phyloP scores from a whole-genome alignment of 2,113 vertebrate genomes.

The Rissa tridactyla region DNA sequence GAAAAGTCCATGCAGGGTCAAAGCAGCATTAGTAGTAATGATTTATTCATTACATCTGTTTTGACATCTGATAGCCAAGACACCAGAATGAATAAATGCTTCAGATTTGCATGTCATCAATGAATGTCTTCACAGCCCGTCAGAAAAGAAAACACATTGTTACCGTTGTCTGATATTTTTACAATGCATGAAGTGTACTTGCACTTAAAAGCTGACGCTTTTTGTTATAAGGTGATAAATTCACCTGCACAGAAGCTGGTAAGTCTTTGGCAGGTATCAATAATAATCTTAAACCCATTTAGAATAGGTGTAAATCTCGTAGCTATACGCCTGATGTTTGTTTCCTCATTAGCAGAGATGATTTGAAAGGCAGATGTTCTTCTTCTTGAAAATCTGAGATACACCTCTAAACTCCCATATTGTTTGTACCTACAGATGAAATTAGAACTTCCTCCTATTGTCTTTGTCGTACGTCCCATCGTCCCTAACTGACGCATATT shows the following conservation, averaged over 20 bases:
- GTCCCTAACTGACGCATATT: conserved; percentile 75
- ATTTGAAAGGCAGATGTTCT: conserved; percentile 75
- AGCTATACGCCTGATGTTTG: background rate
- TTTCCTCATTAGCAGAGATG: conserved; percentile 31
- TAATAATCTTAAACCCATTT: background rate
- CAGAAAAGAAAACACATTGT: background rate
- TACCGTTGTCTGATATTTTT: rapidly evolving
- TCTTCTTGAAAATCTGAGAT: conserved; percentile 38
- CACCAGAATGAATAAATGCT: background rate
- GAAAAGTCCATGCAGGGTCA: background rate
- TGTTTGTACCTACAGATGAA: conserved; percentile 79
- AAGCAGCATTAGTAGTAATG: background rate
- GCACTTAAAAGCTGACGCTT: background rate
- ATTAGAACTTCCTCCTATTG: conserved; percentile 81
- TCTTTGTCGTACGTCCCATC: conserved; percentile 58
- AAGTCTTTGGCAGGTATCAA: background rate
- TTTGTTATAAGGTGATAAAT: background rate
- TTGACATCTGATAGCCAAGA: background rate
- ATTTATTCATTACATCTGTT: background rate
- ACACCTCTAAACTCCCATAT: conserved; percentile 52
- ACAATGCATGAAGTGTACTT: rapidly evolving
- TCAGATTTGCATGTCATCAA: background rate
- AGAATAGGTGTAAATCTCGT: conserved; percentile 32
- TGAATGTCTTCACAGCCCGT: rapidly evolving
- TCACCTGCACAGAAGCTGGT: background rate